Percentiles rank a stretch among this genome's conserved stretches.
phyloP scores from a whole-genome alignment of 2,888 invertebrate species.

The Amorpha juglandis region DNA sequence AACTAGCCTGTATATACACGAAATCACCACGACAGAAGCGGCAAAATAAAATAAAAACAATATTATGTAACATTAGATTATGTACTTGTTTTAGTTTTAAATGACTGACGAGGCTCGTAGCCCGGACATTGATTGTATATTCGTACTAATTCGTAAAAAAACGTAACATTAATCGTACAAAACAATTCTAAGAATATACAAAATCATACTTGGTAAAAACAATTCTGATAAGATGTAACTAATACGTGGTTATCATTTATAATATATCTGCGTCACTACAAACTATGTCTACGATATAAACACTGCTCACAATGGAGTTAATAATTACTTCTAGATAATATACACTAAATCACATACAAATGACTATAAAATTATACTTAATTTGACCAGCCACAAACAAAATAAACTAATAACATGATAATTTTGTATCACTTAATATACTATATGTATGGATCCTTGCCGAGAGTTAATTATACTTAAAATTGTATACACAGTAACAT shows the following conservation, averaged over 20 bases:
- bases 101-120: no score
- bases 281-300: background rate
- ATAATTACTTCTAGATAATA: background rate
- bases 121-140: no score
- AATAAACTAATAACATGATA: no score
- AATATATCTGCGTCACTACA: background rate
- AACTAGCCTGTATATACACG: background rate
- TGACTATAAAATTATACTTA: slow-evolving; percentile 3
- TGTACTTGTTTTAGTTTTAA: no score
- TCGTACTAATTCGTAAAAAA: no score
- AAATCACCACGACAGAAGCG: background rate
- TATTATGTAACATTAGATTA: background rate
- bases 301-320: background rate
- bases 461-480: no score
- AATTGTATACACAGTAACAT: no score
- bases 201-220: background rate
- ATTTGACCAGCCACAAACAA: background rate
- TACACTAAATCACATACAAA: slow-evolving; percentile 17
- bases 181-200: background rate
- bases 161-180: no score
- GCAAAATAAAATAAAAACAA: background rate
- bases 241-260: background rate
- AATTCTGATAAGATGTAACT: background rate
- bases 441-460: no score
- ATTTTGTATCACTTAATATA: no score